Percentiles rank a stretch among this genome's conserved stretches.
Evolutionary conservation across 2,113 vertebrate genomes (phyloP).

Genomic region (Planiliza haematocheilus): DNA sequence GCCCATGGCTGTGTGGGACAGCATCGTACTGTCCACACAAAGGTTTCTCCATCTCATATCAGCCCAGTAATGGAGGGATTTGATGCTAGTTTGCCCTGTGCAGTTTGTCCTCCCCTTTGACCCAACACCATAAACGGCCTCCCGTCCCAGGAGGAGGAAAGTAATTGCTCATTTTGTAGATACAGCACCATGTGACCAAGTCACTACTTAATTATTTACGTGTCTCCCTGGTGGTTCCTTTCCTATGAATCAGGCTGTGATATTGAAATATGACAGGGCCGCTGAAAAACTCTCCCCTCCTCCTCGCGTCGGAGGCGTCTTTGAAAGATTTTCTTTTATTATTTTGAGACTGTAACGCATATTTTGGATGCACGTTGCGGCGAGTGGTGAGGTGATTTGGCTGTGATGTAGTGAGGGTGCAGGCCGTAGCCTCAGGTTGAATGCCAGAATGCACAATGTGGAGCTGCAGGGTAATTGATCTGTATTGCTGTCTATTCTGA

Average conservation of each 20-base stretch:
- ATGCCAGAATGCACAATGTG: constrained; percentile 57
- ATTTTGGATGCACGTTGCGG: constrained; percentile 26
- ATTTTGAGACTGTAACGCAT: constrained; percentile 50
- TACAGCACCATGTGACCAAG: constrained; percentile 88
- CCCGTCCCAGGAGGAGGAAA: constrained; percentile 84
- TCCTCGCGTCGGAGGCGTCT: constrained; percentile 22
- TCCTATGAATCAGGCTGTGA: constrained; percentile 85
- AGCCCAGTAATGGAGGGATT: constrained; percentile 70
- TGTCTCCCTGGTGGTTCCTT: constrained; percentile 85
- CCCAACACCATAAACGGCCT: constrained; percentile 84
- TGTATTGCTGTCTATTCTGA: constrained; percentile 66
- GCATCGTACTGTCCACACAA: constrained; percentile 28
- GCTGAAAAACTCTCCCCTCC: constrained; percentile 64
- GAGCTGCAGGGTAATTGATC: constrained; percentile 70
- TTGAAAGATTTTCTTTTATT: constrained; percentile 37
- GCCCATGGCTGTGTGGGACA: constrained; percentile 30
- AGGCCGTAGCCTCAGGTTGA: constrained; percentile 33
- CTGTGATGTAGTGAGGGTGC: constrained; percentile 45
- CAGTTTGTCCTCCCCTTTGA: constrained; percentile 69
- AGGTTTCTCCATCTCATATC: constrained; percentile 44
- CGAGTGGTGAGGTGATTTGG: constrained; percentile 18
- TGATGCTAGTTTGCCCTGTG: constrained; percentile 63
- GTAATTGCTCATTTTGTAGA: constrained; percentile 95
- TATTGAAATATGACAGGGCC: constrained; percentile 84
- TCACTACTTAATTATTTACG: constrained; percentile 94